Evolutionary conservation across 2,888 invertebrate genomes (phyloP).

Genomic region (Marasmarcha lunaedactyla): DNA sequence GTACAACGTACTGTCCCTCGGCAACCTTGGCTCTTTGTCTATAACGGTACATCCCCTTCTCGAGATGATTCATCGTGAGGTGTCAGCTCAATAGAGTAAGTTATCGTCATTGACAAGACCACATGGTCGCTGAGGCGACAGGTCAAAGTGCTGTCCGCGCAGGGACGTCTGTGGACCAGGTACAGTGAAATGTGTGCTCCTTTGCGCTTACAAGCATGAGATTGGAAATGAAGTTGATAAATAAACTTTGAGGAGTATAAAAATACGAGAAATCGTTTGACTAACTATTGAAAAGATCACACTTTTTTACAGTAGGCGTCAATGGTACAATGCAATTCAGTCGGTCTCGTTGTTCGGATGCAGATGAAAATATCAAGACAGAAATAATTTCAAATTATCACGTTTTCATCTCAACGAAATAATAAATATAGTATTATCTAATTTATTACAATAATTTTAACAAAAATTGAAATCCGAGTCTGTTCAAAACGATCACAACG

Average conservation of each 20-base stretch:
- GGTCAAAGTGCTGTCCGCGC: too few species aligned
- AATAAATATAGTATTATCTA: slow-evolving; percentile 67
- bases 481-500: slow-evolving; percentile 51
- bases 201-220: too few species aligned
- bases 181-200: too few species aligned
- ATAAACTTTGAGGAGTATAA: slow-evolving; percentile 1
- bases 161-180: too few species aligned
- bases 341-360: slow-evolving; percentile 42
- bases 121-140: too few species aligned
- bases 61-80: too few species aligned
- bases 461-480: slow-evolving; percentile 65
- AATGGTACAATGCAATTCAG: slow-evolving; percentile 31
- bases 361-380: slow-evolving; percentile 63
- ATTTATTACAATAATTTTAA: slow-evolving; percentile 69
- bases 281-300: slow-evolving; percentile 19
- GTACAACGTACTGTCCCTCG: too few species aligned
- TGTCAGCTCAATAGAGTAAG: too few species aligned
- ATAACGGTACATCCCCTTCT: too few species aligned
- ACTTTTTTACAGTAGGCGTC: slow-evolving; percentile 26
- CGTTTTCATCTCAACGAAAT: slow-evolving; percentile 56
- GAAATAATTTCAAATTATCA: slow-evolving; percentile 67
- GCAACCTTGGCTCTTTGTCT: too few species aligned
- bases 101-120: too few species aligned
- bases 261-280: background rate
- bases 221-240: slow-evolving; percentile 4